These are phyloP conservation scores for Myopa tessellatipennis DNA, from an alignment of 2,888 invertebrate species.

Conservation along the genomic window DNA sequence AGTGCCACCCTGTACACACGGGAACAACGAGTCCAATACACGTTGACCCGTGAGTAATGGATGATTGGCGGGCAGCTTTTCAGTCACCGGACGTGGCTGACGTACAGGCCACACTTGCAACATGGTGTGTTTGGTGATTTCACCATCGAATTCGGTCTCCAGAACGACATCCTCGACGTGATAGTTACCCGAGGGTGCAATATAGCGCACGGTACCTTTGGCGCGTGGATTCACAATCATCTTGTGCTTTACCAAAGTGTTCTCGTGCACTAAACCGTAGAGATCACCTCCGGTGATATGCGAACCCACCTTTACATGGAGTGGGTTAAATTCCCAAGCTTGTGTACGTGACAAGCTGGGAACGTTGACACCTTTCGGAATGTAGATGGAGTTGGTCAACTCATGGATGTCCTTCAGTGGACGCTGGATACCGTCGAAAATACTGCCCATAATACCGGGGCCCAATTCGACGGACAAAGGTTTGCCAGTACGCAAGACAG, in stretches of 20 bases:
- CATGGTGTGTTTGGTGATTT: slow-evolving; percentile 92
- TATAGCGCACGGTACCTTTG: slow-evolving; percentile 95
- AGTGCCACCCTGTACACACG: slow-evolving; percentile 98
- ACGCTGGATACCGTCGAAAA: slow-evolving; percentile 99
- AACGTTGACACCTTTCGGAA: slow-evolving; percentile 98
- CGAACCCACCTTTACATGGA: slow-evolving; percentile 88
- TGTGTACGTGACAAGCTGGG: slow-evolving; percentile 85
- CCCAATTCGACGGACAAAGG: slow-evolving; percentile 98
- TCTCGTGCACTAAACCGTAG: slow-evolving; percentile 96
- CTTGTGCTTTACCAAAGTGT: slow-evolving; percentile 96
- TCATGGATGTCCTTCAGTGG: slow-evolving; percentile 97
- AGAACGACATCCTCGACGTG: slow-evolving; percentile 93
- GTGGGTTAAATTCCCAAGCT: slow-evolving; percentile 93
- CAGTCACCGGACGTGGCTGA: slow-evolving; percentile 94
- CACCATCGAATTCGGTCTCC: slow-evolving; percentile 98
- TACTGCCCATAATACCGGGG: slow-evolving; percentile 98
- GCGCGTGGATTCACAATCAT: slow-evolving; percentile 94
- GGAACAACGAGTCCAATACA: slow-evolving; percentile 97
- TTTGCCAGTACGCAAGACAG: slow-evolving; percentile 97
- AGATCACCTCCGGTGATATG: slow-evolving; percentile 99
- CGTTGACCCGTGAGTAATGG: slow-evolving; percentile 98
- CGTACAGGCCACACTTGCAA: slow-evolving; percentile 99
- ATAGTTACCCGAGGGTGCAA: slow-evolving; percentile 95
- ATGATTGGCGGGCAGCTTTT: slow-evolving; percentile 98
- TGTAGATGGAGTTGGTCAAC: slow-evolving; percentile 96